Conservation (phyloP, 2,113 vertebrate species). For the Oreochromis aureus region DNA sequence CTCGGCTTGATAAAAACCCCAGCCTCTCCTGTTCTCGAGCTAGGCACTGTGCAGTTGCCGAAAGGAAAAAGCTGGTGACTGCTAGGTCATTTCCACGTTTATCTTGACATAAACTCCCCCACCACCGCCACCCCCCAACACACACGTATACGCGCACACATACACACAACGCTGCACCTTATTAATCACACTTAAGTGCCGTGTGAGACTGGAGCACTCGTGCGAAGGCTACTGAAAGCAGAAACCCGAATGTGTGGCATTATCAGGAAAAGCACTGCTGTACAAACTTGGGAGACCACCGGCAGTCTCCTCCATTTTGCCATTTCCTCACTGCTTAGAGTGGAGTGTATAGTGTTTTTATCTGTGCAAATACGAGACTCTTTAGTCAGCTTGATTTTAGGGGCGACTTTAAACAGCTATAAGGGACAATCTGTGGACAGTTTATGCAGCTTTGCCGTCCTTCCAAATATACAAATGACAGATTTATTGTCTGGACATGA, state of each 20-base stretch:
- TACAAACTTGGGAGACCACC: slow-evolving; percentile 49
- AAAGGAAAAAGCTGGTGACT: slow-evolving; percentile 58
- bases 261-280: slow-evolving; percentile 58
- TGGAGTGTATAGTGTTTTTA: slow-evolving; percentile 39
- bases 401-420: not conserved
- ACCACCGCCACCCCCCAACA: not conserved
- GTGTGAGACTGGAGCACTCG: slow-evolving; percentile 67
- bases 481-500: not conserved
- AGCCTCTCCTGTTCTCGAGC: slow-evolving; percentile 61
- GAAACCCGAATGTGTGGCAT: slow-evolving; percentile 53
- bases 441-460: not conserved
- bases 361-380: slow-evolving; percentile 25
- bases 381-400: slow-evolving; percentile 39
- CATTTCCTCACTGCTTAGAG: slow-evolving; percentile 33
- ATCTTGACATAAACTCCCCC: slow-evolving; percentile 70
- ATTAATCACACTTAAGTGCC: slow-evolving; percentile 79
- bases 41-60: slow-evolving; percentile 48
- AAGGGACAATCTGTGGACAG: not conserved
- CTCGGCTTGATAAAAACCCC: slow-evolving; percentile 70
- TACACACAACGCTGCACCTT: slow-evolving; percentile 58
- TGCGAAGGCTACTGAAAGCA: slow-evolving; percentile 58
- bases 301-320: slow-evolving; percentile 37
- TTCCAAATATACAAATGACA: not conserved
- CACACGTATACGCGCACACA: not conserved
- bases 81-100: slow-evolving; percentile 71